Evolutionary conservation across 2,888 invertebrate species (phyloP).

Genomic region (Troides oblongomaculatus): DNA sequence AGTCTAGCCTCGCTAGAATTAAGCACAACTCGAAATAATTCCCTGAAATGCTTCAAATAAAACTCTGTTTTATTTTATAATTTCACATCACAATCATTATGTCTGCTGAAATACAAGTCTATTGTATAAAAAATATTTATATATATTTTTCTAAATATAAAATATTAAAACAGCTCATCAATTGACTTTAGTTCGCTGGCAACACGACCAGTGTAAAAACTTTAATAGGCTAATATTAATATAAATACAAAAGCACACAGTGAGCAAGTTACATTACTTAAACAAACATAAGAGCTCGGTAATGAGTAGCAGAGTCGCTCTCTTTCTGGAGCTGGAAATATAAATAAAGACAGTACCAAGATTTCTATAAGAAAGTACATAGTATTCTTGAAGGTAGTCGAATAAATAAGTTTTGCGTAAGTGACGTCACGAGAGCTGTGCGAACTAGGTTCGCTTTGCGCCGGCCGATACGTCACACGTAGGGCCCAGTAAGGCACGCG

Average conservation of each 20-base stretch:
- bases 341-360: slow-evolving; percentile 22
- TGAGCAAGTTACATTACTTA: slow-evolving; percentile 67
- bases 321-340: slow-evolving; percentile 9
- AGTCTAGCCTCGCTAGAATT: slow-evolving; percentile 72
- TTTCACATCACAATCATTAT: slow-evolving; percentile 71
- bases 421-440: slow-evolving; percentile 38
- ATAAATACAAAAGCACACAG: slow-evolving; percentile 70
- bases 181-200: slow-evolving; percentile 67
- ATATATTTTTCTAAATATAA: slow-evolving; percentile 44
- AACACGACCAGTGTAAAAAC: slow-evolving; percentile 42
- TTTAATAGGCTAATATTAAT: slow-evolving; percentile 50
- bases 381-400: slow-evolving; percentile 35
- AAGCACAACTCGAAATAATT: slow-evolving; percentile 72
- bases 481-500: slow-evolving; percentile 37
- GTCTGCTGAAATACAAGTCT: slow-evolving; percentile 66
- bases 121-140: slow-evolving; percentile 63
- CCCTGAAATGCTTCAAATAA: slow-evolving; percentile 77
- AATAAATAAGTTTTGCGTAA: slow-evolving; percentile 46
- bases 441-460: slow-evolving; percentile 48
- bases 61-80: slow-evolving; percentile 74
- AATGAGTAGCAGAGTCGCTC: slow-evolving; percentile 52
- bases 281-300: slow-evolving; percentile 44
- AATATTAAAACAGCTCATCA: slow-evolving; percentile 62
- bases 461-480: slow-evolving; percentile 42
- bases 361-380: slow-evolving; percentile 27